Evolutionary conservation across 2,888 invertebrate genomes (phyloP).

Genomic region (Lepidochrysops patricia): DNA sequence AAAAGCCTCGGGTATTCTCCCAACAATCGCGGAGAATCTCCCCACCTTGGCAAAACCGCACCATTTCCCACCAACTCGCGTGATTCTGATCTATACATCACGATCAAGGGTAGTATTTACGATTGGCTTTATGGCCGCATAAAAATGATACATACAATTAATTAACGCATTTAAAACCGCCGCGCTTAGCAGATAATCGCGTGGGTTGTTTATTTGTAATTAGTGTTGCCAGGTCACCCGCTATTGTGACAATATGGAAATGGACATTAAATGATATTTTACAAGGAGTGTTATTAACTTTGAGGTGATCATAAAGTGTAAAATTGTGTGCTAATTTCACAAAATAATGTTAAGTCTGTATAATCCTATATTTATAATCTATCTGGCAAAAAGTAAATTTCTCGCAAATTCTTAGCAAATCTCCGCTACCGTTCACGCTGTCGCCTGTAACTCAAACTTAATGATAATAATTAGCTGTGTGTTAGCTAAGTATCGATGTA

Average conservation of each 20-base stretch:
- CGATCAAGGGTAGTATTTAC: constrained; percentile 6
- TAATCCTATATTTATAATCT: too few relatives aligned
- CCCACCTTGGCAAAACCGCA: background rate
- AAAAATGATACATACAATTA: constrained; percentile 11
- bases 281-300: background rate
- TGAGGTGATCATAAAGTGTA: too few relatives aligned
- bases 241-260: background rate
- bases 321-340: background rate
- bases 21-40: background rate
- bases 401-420: too few relatives aligned
- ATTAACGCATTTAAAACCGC: background rate
- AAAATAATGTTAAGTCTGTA: background rate
- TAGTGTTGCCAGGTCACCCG: background rate
- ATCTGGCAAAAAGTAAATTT: too few relatives aligned
- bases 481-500: constrained; percentile 23
- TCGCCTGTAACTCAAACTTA: background rate
- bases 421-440: background rate
- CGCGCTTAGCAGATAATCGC: background rate
- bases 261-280: background rate
- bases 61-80: background rate
- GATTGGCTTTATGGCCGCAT: background rate
- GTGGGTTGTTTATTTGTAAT: background rate
- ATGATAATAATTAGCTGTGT: too few relatives aligned
- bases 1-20: background rate
- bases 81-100: background rate